A percentile compares a stretch with the other conserved stretches of the same genome.
phyloP scores from a whole-genome alignment of 2,113 vertebrate genomes.

The Uropsilus gracilis region DNA sequence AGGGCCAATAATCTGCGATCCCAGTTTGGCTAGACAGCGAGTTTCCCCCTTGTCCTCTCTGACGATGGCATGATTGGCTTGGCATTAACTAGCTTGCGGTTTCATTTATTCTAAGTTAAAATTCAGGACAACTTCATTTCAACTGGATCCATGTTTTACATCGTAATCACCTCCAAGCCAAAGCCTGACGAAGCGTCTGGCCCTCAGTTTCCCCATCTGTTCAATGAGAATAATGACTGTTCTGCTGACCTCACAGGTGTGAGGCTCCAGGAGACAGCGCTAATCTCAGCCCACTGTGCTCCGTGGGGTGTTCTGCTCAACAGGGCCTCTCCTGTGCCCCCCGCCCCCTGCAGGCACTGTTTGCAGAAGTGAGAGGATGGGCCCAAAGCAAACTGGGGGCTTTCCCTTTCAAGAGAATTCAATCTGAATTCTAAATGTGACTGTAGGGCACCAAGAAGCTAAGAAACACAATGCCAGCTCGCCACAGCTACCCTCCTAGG shows the following conservation, averaged over 20 bases:
- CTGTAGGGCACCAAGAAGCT: not conserved
- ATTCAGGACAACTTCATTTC: constrained; percentile 32
- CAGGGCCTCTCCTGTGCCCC: no score
- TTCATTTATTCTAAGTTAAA: constrained; percentile 55
- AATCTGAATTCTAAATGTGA: not conserved
- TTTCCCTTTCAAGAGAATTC: not conserved
- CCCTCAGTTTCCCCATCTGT: constrained; percentile 49
- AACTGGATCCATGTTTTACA: constrained; percentile 19
- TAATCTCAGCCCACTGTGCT: not conserved
- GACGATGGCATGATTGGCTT: constrained; percentile 17
- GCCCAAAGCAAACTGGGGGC: not conserved
- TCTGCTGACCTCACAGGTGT: not conserved
- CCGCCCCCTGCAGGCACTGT: no score
- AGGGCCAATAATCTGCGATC: not conserved
- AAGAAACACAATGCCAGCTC: not conserved
- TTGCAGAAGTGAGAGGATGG: not conserved
- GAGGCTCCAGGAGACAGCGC: not conserved
- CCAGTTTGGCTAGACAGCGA: not conserved
- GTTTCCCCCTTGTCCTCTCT: not conserved
- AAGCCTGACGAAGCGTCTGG: not conserved
- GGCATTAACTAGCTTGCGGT: constrained; percentile 3
- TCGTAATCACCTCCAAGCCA: constrained; percentile 49
- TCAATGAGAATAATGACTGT: not conserved
- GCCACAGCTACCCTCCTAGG: not conserved
- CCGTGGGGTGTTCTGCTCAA: not conserved